Conservation (phyloP, 2,888 invertebrate genomes). For the Erannis defoliaria region DNA sequence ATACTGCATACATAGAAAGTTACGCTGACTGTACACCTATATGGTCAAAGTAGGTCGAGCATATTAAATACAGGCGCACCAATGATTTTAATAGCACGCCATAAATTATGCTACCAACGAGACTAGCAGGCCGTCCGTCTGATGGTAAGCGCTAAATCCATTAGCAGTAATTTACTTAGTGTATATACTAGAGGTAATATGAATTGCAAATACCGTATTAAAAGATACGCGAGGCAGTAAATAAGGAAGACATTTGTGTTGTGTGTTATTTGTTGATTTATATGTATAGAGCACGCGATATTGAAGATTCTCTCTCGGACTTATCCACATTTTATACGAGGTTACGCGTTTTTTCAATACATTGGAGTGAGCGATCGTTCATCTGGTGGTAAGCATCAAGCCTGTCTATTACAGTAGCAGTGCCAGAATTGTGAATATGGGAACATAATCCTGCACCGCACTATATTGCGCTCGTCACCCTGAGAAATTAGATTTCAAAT, state of each 20-base stretch:
- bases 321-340: background rate
- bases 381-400: no score
- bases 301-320: background rate
- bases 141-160: constrained; percentile 23
- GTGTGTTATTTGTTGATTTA: constrained; percentile 33
- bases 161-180: constrained; percentile 39
- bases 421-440: no score
- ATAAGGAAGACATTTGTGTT: constrained; percentile 21
- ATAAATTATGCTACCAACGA: constrained; percentile 7
- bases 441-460: no score
- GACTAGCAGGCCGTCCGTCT: constrained; percentile 5
- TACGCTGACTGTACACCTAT: background rate
- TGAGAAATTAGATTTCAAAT: no score
- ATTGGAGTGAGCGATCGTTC: no score
- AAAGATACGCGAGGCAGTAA: constrained; percentile 24
- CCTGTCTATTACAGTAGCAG: no score
- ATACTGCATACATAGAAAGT: no score
- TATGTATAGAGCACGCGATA: constrained; percentile 28
- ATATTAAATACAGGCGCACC: constrained; percentile 7
- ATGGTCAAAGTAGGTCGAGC: background rate
- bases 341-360: no score
- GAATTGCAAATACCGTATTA: constrained; percentile 44
- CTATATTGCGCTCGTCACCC: no score
- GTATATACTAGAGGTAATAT: constrained; percentile 40
- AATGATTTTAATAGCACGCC: constrained; percentile 6